These are phyloP conservation scores for Brachyistius frenatus DNA, from an alignment of 2,113 vertebrate species.

Conservation along the genomic window DNA sequence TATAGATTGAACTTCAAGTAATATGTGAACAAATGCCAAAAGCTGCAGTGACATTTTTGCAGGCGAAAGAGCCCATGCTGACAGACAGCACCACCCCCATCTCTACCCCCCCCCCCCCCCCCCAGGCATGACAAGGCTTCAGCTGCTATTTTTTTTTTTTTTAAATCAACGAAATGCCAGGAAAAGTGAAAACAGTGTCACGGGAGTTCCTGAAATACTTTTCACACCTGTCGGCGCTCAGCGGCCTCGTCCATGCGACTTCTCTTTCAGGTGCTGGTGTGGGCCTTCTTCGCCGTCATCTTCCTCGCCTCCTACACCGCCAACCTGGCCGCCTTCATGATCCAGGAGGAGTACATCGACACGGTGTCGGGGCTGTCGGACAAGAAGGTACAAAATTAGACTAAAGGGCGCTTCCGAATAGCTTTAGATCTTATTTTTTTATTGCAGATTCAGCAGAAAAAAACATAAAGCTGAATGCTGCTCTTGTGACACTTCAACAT, in stretches of 20 bases:
- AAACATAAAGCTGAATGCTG: slow-evolving; percentile 10
- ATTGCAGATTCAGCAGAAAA: slow-evolving; percentile 23
- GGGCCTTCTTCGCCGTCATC: slow-evolving; percentile 99
- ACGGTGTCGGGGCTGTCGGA: slow-evolving; percentile 95
- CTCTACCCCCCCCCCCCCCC: background rate
- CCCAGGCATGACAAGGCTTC: background rate
- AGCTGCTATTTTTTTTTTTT: background rate
- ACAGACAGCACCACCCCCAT: background rate
- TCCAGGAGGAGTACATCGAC: slow-evolving; percentile 97
- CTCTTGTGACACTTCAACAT: slow-evolving; percentile 41
- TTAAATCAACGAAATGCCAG: slow-evolving; percentile 11
- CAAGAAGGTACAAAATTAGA: slow-evolving; percentile 87
- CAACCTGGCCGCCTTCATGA: slow-evolving; percentile 99
- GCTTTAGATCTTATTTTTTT: slow-evolving; percentile 23
- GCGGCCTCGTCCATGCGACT: background rate
- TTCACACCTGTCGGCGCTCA: slow-evolving; percentile 32
- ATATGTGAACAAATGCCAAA: background rate
- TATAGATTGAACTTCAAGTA: background rate
- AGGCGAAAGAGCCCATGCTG: background rate
- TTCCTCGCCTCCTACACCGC: slow-evolving; percentile 99
- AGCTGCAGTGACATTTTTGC: slow-evolving; percentile 3
- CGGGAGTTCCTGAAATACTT: slow-evolving; percentile 15
- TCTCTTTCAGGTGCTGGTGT: slow-evolving; percentile 92
- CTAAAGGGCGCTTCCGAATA: background rate
- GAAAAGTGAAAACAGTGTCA: slow-evolving; percentile 22